Evolutionary conservation across 2,113 vertebrate species (phyloP).

Genomic region (Pygoscelis antarcticus): DNA sequence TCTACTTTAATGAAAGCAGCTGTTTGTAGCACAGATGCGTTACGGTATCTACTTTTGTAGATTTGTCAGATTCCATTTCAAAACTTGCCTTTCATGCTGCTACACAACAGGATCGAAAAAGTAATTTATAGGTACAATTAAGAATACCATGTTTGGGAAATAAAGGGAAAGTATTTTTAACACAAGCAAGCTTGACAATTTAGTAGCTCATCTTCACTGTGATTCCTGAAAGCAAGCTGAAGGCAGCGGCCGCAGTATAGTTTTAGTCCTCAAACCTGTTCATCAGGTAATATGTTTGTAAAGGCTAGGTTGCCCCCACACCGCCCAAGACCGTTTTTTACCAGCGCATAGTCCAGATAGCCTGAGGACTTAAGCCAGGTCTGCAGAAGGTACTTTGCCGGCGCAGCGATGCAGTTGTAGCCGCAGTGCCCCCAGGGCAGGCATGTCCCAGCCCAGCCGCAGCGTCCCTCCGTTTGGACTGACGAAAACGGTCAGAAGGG

Average conservation of each 20-base stretch:
- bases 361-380: not conserved
- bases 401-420: not conserved
- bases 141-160: not conserved
- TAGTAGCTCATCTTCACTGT: not conserved
- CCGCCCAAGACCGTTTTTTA: not conserved
- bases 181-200: not conserved
- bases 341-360: not conserved
- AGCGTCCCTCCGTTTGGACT: not conserved
- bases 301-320: not conserved
- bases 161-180: not conserved
- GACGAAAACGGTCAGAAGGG: not conserved
- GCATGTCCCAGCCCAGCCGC: accelerated
- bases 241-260: not conserved
- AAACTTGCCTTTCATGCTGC: not conserved
- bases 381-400: not conserved
- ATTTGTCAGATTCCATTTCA: not conserved
- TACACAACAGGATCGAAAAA: not conserved
- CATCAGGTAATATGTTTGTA: not conserved
- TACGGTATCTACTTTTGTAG: not conserved
- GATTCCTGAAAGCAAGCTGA: not conserved
- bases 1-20: not conserved
- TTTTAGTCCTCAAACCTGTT: not conserved
- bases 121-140: not conserved
- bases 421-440: accelerated
- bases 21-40: not conserved